Evolutionary conservation across 1,140 invertebrate genomes (phyloP), one percentile per base, ranked within the genome.

Genomic region (Diabrotica virgifera): DNA sequence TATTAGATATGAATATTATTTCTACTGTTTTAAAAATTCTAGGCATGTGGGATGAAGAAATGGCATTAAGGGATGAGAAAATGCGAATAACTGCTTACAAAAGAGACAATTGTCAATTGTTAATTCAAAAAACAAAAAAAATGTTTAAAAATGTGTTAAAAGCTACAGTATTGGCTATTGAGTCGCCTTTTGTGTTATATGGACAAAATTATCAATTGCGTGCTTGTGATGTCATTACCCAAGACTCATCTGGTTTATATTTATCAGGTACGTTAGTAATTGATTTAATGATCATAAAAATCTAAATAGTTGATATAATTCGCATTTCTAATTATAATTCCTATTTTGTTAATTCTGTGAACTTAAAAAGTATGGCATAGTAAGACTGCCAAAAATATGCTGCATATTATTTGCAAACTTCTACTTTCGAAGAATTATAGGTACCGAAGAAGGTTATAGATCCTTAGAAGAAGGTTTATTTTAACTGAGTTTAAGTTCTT

Each of bases 31-130:
- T 24, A 24, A 24, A 24, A 24, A 24, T 24, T 24, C 37, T 76
- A 24, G 74, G 72, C n/a, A 67, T 75, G 46, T 78, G 77, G 77
- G 71, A 76, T 56, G 72, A 76, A 60, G 75, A 77, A 54, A 57
- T 74, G 14, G 72, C 69, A 38, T 57, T 76, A 5, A 53, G 70
- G 50, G 75, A 77, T 56, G 73, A 76, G 24, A 67, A 75, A 40
- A 62, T 65, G 14, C 53, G 57, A 24, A 62, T 74, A 9, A 72
- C 72, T 5, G 66, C 70, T 40, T 77, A 75, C 67, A 76, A 77
- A 63, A 71, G 71, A 56, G 72, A 74, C 7, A 65, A 71, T 35
- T 73, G 76, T 53, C 71, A 77, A 59, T 52, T 77, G 35, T 57
- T 78, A 12, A 68, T 74, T 1, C 71, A 76, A 56, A 76, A 77